Evolutionary conservation across 2,888 invertebrate genomes (phyloP), one percentile per base, ranked within the genome.

Genomic region (Nomada hirtipes): DNA sequence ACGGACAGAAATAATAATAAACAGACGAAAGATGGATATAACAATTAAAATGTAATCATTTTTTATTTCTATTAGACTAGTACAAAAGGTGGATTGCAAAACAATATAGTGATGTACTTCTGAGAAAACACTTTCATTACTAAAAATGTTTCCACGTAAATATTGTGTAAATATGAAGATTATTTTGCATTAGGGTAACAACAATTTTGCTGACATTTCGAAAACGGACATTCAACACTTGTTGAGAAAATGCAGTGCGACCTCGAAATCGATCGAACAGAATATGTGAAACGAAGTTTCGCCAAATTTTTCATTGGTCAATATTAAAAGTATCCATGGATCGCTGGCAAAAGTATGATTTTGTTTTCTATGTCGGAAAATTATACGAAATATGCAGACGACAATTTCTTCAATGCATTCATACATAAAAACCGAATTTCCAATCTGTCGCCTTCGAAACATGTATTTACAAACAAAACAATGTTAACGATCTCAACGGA

Each of bases 81-180:
- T 69, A 69, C 63, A 79, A 79, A 78, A 69, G 79, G 55, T 50
- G 63, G 64, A 23, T 63, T 44, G 70, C 13, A 55, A 70, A 79
- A 79, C 50, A 52, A 52, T 42, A 42, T 29, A 55, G 20, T 42
- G 36, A 36, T 42, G 20, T 44, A 67, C 11, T 20, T 9, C 13
- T 13, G 42, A 42, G 13, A 36, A 23, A 18, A 36, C 36, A 26
- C 18, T 47, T 23, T 20, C 23, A 10, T 60, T 29, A 11, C 29
- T 70, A 36, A 52, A 36, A 50, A 61, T n/a, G 36, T 42, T 67
- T 36, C 20, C 29, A 20, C 13, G 18, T 50, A 7, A 9, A 13
- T 50, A 13, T n/a, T n/a, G n/a, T 11, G 60, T 9, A 52, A 7
- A 26, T 64, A 26, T 68, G 68, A 2, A 23, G 36, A 36, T 36